These are phyloP conservation scores for Brachyptera putata DNA, from an alignment of 2,888 invertebrate genomes.

Conservation along the genomic window DNA sequence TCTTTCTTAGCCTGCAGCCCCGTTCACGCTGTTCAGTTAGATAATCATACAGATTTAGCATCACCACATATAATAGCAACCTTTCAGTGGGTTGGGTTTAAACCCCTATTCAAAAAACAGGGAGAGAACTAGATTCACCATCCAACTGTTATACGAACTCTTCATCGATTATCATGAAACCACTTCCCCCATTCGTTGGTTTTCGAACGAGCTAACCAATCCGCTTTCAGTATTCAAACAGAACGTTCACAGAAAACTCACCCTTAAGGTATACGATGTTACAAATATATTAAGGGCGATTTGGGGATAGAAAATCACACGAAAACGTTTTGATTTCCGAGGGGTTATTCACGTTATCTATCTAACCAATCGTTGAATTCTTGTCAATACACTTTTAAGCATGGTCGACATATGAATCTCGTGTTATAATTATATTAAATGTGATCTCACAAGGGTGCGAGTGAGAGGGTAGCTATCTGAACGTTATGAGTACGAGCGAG, in stretches of 20 bases:
- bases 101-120: not conserved
- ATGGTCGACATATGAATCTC: constrained; percentile 29
- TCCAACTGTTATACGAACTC: not conserved
- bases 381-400: constrained; percentile 31
- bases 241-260: not conserved
- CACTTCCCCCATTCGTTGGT: constrained; percentile 1
- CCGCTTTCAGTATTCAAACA: not conserved
- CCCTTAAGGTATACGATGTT: not conserved
- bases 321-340: constrained; percentile 19
- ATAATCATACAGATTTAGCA: too few relatives aligned
- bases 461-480: not conserved
- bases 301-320: not conserved
- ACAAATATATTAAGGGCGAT: not conserved
- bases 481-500: not conserved
- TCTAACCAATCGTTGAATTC: constrained; percentile 25
- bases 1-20: not conserved
- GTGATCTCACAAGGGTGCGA: constrained; percentile 7
- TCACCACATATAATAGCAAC: not conserved
- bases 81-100: not conserved
- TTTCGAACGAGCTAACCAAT: not conserved
- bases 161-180: not conserved
- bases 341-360: constrained; percentile 1
- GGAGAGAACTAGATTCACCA: not conserved
- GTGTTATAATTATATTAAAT: constrained; percentile 29
- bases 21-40: not conserved